phyloP scores from a whole-genome alignment of 1,140 invertebrate species.

The Pseudomyrmex dendroicus region DNA sequence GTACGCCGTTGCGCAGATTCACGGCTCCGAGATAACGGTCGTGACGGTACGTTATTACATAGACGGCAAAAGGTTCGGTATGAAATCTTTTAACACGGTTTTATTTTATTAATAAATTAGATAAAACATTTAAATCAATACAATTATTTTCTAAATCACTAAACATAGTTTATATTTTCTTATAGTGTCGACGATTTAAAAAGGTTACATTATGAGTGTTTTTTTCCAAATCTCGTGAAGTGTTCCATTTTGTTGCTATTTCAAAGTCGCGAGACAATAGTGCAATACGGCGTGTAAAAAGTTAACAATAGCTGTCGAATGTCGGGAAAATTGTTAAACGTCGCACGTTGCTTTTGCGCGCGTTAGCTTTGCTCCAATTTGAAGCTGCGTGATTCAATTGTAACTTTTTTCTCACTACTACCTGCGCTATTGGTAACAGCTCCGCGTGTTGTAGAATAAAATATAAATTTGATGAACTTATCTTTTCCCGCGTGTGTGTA shows the following conservation, averaged over 20 bases:
- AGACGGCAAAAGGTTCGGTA: neutral
- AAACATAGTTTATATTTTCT: constrained; percentile 1
- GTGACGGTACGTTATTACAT: neutral
- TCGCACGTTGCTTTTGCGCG: constrained; percentile 41
- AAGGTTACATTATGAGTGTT: neutral
- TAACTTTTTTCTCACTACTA: constrained; percentile 40
- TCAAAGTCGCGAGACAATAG: constrained; percentile 39
- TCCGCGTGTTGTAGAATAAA: constrained; percentile 38
- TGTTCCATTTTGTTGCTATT: constrained; percentile 29
- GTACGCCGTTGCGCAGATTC: constrained; percentile 28
- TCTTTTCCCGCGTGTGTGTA: neutral
- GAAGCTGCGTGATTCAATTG: constrained; percentile 37
- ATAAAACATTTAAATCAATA: too few species aligned
- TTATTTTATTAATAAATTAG: neutral
- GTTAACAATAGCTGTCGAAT: constrained; percentile 48
- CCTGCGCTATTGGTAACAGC: constrained; percentile 26
- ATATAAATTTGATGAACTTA: constrained; percentile 45
- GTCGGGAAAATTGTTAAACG: constrained; percentile 53
- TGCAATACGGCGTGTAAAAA: constrained; percentile 44
- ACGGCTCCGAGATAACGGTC: constrained; percentile 38
- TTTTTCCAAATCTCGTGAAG: neutral
- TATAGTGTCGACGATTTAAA: neutral
- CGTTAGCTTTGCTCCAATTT: constrained; percentile 33
- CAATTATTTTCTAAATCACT: neutral
- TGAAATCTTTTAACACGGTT: neutral